A percentile compares a stretch with the other conserved stretches of the same genome.
Conservation (phyloP, 2,797 vertebrate species). For the Premnoplex brunnescens region DNA sequence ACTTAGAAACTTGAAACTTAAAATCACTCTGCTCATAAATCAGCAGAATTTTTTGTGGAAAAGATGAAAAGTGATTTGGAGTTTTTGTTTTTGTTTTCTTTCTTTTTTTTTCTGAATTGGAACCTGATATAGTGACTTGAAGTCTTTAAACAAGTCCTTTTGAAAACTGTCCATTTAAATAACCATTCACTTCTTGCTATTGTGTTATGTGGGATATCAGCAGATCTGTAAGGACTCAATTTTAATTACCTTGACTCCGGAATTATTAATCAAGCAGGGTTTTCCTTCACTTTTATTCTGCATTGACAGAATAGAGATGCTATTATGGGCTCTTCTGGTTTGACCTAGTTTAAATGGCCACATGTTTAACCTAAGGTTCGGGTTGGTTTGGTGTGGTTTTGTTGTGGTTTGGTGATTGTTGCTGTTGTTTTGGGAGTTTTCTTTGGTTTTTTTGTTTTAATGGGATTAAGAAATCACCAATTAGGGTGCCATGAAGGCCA, state of each 20-base stretch:
- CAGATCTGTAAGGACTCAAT: constrained; percentile 67
- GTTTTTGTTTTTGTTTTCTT: background rate
- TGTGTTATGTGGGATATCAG: constrained; percentile 70
- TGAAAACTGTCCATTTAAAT: constrained; percentile 55
- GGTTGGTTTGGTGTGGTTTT: background rate
- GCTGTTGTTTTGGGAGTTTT: background rate
- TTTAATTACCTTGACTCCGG: constrained; percentile 70
- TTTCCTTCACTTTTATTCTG: constrained; percentile 75
- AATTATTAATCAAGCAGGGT: constrained; percentile 64
- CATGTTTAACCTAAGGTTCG: constrained; percentile 61
- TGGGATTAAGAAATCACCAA: constrained; percentile 76
- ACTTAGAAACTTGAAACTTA: background rate
- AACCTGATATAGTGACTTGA: constrained; percentile 9
- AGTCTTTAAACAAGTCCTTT: constrained; percentile 63
- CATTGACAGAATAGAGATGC: constrained; percentile 70
- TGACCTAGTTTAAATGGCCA: constrained; percentile 76
- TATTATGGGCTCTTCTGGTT: constrained; percentile 74
- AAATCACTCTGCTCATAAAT: background rate
- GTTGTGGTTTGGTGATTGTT: background rate
- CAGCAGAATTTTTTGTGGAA: background rate
- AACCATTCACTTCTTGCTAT: constrained; percentile 68
- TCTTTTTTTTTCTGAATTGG: background rate
- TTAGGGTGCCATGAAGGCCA: constrained; percentile 73
- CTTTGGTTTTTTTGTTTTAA: background rate
- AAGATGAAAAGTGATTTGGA: background rate